These are phyloP conservation scores for Pristis pectinata DNA, from an alignment of 2,797 vertebrate species.

Conservation along the genomic window DNA sequence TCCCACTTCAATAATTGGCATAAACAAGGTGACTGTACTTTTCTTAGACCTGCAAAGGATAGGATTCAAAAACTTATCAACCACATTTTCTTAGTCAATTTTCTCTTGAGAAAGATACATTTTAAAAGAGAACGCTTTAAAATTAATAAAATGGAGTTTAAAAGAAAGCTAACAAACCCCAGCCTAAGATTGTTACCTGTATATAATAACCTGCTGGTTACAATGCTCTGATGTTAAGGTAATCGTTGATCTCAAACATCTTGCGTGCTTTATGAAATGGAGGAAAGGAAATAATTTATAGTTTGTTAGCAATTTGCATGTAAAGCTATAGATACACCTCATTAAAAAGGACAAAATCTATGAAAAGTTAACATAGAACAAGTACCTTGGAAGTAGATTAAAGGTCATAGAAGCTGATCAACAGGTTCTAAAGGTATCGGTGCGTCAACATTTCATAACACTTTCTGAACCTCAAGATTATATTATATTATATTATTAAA, in stretches of 20 bases:
- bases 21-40: neutral
- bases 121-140: neutral
- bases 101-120: neutral
- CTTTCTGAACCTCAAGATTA: no score
- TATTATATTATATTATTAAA: neutral
- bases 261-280: neutral
- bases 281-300: neutral
- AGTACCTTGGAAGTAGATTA: neutral
- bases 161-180: neutral
- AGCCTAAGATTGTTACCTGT: no score
- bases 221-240: neutral
- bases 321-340: neutral
- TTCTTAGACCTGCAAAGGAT: neutral
- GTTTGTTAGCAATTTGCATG: constrained; percentile 4
- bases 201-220: neutral
- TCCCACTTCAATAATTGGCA: neutral
- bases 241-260: neutral
- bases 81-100: neutral
- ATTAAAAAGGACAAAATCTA: neutral
- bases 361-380: neutral
- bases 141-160: neutral
- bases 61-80: neutral
- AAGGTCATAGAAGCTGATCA: neutral
- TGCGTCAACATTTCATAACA: neutral
- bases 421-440: constrained; percentile 10